Evolutionary conservation across 2,797 vertebrate genomes (phyloP), one percentile per base, ranked within the genome.

Genomic region (Helicolenus hilgendorfi): DNA sequence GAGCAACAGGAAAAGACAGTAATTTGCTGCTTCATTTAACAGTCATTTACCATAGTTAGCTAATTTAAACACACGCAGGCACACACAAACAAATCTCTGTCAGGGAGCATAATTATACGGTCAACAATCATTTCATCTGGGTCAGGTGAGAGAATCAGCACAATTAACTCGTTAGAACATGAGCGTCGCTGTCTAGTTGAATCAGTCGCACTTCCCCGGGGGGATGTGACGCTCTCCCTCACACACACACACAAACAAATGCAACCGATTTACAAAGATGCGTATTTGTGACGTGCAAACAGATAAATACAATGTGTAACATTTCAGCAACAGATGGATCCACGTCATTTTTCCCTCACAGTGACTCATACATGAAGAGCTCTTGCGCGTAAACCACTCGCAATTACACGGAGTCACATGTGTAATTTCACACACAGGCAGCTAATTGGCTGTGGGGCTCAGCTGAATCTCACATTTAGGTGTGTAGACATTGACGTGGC

Each of bases 1-100:
- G 56, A 65, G 26, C 22, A 78, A 72, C 11, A 45, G n/a, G 36
- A 15, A 70, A 27, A 77, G 77, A 74, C 79, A 4, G 69, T 59
- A n/a, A 89, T 92, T 92, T 89, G 6, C 70, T 24, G 86, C 81
- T 88, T 88, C 83, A 81, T 91, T 92, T 86, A 85, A 65, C 87
- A 81, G 53, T 56, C 68, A 72, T 70, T 77, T 77, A 81, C 7
- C 45, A 65, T 53, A 41, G 69, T 82, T 70, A 24, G 58, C 76
- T 81, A 41, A 88, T 88, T 90, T 27, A 73, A 83, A 83, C 72
- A 64, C 71, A 56, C 69, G 41, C 45, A 53, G 0, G 70, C 20
- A 63, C 15, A 67, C 33, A 36, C 71, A 77, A 38, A 89, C 79
- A 92, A 64, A 71, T 81, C 68, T n/a, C 62, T 0, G 55, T 65